phyloP scores from a whole-genome alignment of 2,797 vertebrate species.

The Pseudotriccus pelzelni region DNA sequence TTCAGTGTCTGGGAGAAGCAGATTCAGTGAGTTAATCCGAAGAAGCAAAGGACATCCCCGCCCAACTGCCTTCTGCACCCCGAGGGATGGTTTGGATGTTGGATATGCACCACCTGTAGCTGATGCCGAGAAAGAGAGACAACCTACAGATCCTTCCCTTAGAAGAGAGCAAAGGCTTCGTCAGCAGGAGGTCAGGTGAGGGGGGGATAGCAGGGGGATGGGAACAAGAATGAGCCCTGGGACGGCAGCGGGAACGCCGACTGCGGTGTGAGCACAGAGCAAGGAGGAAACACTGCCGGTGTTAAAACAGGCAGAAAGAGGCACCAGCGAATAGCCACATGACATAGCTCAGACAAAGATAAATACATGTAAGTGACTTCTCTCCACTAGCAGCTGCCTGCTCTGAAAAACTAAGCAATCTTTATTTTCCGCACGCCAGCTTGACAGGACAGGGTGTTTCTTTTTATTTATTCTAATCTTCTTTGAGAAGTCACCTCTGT shows the following conservation, averaged over 20 bases:
- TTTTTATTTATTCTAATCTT: not conserved
- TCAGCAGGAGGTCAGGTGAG: not conserved
- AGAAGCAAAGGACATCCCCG: not conserved
- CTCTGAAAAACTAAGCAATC: not conserved
- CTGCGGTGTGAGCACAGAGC: fast-evolving
- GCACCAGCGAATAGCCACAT: not conserved
- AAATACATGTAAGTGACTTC: not conserved
- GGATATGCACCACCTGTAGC: not conserved
- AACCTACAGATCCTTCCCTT: not conserved
- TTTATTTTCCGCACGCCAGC: not conserved
- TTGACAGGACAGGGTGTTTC: fast-evolving
- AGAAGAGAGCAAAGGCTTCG: fast-evolving
- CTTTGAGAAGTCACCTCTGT: not conserved
- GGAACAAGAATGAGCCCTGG: not conserved
- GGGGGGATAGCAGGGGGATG: not conserved
- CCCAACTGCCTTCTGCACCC: fast-evolving
- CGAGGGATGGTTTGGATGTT: not conserved
- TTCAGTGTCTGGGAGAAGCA: not conserved
- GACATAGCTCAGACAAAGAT: not conserved
- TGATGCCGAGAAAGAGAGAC: not conserved
- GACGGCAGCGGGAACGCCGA: fast-evolving
- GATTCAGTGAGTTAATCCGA: not conserved
- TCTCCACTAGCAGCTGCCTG: not conserved
- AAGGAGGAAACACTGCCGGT: fast-evolving
- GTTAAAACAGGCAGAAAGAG: not conserved